Evolutionary conservation across 2,113 vertebrate genomes (phyloP).

Genomic region (Pseudorhombus dupliciocellatus): DNA sequence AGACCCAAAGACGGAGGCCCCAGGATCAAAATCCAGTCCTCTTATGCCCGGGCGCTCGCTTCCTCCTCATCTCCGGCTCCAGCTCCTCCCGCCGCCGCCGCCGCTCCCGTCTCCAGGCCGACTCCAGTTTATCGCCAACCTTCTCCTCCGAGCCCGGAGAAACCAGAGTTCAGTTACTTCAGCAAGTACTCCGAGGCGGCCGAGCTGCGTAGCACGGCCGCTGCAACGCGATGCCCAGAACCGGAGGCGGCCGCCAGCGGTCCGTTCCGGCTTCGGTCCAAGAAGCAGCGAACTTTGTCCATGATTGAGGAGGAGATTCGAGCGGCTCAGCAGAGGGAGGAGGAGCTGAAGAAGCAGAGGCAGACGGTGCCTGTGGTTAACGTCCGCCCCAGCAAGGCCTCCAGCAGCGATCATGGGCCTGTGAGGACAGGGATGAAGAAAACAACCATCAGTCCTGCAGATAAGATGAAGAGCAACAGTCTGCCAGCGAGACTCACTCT

Average conservation of each 20-base stretch:
- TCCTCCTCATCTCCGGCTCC: slow-evolving; percentile 54
- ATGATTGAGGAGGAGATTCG: slow-evolving; percentile 99
- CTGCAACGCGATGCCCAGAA: slow-evolving; percentile 85
- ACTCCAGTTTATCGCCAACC: slow-evolving; percentile 78
- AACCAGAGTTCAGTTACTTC: slow-evolving; percentile 92
- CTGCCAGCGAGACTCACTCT: slow-evolving; percentile 83
- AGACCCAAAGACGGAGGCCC: slow-evolving; percentile 82
- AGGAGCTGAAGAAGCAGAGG: slow-evolving; percentile 93
- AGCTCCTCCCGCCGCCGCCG: slow-evolving; percentile 60
- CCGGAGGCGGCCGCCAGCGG: slow-evolving; percentile 82
- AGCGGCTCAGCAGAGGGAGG: slow-evolving; percentile 95
- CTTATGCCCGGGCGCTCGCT: slow-evolving; percentile 70
- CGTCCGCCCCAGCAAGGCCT: slow-evolving; percentile 33
- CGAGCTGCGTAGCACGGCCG: slow-evolving; percentile 92
- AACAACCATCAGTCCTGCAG: slow-evolving; percentile 70
- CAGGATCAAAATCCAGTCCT: slow-evolving; percentile 78
- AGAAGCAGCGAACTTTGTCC: slow-evolving; percentile 94
- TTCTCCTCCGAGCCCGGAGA: slow-evolving; percentile 81
- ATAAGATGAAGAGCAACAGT: slow-evolving; percentile 82
- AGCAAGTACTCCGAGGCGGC: slow-evolving; percentile 96
- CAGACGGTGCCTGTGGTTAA: slow-evolving; percentile 52
- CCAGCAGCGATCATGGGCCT: slow-evolving; percentile 60
- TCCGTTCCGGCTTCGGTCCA: slow-evolving; percentile 94
- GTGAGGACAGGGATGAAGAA: slow-evolving; percentile 42
- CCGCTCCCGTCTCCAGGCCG: slow-evolving; percentile 71